Conservation (phyloP, 2,797 vertebrate genomes). For the Lacerta viridis region DNA sequence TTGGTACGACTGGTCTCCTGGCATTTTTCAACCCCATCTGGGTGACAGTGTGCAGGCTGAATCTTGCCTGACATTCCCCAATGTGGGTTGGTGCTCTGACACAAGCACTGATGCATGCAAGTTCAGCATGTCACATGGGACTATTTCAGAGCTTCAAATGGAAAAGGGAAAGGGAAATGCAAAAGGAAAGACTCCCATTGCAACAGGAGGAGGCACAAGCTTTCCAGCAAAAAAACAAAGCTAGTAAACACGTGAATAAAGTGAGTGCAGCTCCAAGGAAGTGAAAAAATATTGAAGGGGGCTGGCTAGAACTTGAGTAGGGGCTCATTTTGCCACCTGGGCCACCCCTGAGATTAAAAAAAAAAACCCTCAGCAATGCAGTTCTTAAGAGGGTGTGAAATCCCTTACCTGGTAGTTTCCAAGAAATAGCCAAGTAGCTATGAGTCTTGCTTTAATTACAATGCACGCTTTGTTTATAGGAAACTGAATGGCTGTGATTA, state of each 20-base stretch:
- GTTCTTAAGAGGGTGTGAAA: not conserved
- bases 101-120: not conserved
- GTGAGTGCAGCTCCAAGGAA: not conserved
- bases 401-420: not conserved
- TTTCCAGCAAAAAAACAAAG: not conserved
- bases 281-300: not conserved
- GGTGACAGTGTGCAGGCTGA: not conserved
- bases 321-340: too few species aligned
- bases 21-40: not conserved
- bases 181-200: too few species aligned
- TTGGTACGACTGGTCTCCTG: not conserved
- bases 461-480: not conserved
- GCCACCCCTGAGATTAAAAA: not conserved
- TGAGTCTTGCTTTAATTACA: not conserved
- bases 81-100: not conserved
- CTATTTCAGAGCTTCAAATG: not conserved
- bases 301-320: not conserved
- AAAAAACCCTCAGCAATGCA: not conserved
- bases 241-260: not conserved
- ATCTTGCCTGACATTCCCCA: not conserved
- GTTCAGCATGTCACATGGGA: not conserved
- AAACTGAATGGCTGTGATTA: not conserved
- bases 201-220: not conserved
- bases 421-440: not conserved
- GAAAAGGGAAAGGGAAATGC: too few species aligned